phyloP scores from a whole-genome alignment of 2,113 vertebrate genomes.

The Spea bombifrons region DNA sequence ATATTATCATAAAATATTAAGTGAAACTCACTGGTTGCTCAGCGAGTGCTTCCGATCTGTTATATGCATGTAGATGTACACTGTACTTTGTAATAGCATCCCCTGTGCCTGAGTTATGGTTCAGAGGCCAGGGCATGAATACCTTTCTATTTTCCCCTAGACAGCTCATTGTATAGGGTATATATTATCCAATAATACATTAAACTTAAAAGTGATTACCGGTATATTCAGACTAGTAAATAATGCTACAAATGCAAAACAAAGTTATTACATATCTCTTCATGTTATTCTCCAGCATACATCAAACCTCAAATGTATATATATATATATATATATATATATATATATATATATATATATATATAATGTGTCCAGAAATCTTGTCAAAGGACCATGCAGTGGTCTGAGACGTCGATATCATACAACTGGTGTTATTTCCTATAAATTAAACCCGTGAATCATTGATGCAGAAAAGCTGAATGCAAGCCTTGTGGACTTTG shows the following conservation, averaged over 20 bases:
- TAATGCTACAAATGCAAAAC: too few species aligned
- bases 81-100: constrained; percentile 34
- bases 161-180: constrained; percentile 1
- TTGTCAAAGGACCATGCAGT: too few species aligned
- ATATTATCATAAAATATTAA: constrained; percentile 41
- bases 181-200: neutral
- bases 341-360: neutral
- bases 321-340: constrained; percentile 12
- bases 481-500: too few species aligned
- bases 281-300: too few species aligned
- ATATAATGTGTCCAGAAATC: too few species aligned
- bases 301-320: neutral
- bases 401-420: too few species aligned
- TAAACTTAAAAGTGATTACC: too few species aligned
- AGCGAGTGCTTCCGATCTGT: constrained; percentile 40
- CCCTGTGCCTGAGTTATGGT: constrained; percentile 29
- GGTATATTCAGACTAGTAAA: too few species aligned
- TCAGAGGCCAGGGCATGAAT: constrained; percentile 34
- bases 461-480: too few species aligned
- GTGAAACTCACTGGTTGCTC: constrained; percentile 32
- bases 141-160: constrained; percentile 8
- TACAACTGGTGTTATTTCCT: too few species aligned
- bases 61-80: constrained; percentile 31
- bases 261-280: too few species aligned
- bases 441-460: too few species aligned